Percentiles rank a stretch among this genome's conserved stretches.
These are phyloP conservation scores for Corella eumyota DNA, from an alignment of 23 tunicate species.

Conservation along the genomic window DNA sequence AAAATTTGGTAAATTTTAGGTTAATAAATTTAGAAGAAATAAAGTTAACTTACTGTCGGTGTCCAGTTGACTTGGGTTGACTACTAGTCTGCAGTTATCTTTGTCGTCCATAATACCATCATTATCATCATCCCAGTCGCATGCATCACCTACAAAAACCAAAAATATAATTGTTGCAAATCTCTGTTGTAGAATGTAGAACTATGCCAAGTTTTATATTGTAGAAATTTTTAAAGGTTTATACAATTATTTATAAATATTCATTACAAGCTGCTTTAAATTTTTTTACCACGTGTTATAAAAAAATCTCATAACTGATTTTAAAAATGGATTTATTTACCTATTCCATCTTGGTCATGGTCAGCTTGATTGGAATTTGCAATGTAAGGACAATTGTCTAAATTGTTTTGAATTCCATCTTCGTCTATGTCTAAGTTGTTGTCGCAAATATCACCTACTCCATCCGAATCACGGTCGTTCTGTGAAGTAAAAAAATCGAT, in stretches of 20 bases:
- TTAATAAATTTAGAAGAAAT: neutral
- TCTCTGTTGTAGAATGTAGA: no score
- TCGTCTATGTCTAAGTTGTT: constrained; percentile 58
- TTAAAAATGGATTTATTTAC: constrained; percentile 12
- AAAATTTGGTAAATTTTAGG: neutral
- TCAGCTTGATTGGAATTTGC: constrained; percentile 83
- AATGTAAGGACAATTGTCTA: constrained; percentile 78
- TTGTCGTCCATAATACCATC: constrained; percentile 79
- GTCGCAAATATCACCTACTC: constrained; percentile 80
- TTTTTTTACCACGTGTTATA: no score
- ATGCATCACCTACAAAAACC: constrained; percentile 58
- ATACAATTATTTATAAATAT: no score
- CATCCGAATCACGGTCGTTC: constrained; percentile 63
- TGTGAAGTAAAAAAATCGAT: neutral
- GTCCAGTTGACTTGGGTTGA: constrained; percentile 86
- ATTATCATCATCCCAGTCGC: constrained; percentile 88
- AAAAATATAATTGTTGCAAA: no score
- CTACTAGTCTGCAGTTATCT: constrained; percentile 86
- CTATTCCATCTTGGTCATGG: constrained; percentile 74
- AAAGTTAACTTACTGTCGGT: constrained; percentile 24
- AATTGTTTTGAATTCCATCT: constrained; percentile 74
- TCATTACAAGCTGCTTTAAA: no score
- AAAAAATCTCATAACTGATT: neutral
- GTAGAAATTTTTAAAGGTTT: no score
- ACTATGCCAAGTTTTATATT: no score